Evolutionary conservation across 2,113 vertebrate genomes (phyloP).

Genomic region (Odontophorus gujanensis): DNA sequence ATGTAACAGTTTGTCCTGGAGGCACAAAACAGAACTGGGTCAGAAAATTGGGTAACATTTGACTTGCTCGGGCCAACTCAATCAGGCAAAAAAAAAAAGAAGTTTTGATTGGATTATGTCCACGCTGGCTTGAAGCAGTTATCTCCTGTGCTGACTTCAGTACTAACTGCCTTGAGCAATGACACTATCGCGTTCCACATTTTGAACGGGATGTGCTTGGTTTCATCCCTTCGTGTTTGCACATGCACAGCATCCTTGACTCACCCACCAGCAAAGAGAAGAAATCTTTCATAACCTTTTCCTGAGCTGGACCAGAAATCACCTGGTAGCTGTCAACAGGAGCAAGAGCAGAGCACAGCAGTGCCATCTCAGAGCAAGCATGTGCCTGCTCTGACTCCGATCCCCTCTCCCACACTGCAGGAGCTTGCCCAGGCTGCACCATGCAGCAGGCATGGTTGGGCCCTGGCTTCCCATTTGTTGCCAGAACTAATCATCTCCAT

Average conservation of each 20-base stretch:
- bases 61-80: conserved; percentile 48
- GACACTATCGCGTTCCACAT: background rate
- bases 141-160: background rate
- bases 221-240: background rate
- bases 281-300: background rate
- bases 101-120: conserved; percentile 44
- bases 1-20: conserved; percentile 21
- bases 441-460: fast-evolving
- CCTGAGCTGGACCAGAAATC: background rate
- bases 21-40: conserved; percentile 58
- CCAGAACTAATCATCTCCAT: background rate
- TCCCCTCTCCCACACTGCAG: background rate
- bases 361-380: background rate
- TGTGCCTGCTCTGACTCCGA: background rate
- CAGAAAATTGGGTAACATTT: conserved; percentile 52
- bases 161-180: background rate
- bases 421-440: background rate
- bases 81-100: conserved; percentile 12
- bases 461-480: background rate
- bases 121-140: background rate
- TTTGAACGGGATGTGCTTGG: background rate
- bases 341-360: background rate
- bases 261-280: background rate
- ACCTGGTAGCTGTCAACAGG: background rate
- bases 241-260: background rate